Evolutionary conservation across 2,888 invertebrate genomes (phyloP).

Genomic region (Neoaliturus tenellus): DNA sequence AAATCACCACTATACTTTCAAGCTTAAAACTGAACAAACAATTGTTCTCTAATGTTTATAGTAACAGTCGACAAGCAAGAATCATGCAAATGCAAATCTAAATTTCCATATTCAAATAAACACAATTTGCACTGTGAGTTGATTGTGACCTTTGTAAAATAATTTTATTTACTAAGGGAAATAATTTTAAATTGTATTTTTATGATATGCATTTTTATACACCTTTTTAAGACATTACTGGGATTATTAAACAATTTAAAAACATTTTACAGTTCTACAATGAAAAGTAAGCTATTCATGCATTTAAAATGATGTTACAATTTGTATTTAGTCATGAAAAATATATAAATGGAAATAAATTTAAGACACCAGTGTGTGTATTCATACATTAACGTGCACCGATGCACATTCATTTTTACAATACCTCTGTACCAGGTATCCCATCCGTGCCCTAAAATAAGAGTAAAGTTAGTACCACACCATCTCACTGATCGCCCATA

Average conservation of each 20-base stretch:
- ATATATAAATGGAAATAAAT: too few relatives aligned
- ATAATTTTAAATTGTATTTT: too few relatives aligned
- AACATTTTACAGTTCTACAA: too few relatives aligned
- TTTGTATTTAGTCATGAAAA: too few relatives aligned
- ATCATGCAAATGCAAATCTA: constrained; percentile 24
- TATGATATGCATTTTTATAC: too few relatives aligned
- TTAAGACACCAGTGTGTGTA: too few relatives aligned
- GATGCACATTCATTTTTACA: constrained; percentile 40
- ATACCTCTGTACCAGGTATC: constrained; percentile 94
- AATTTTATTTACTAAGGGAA: background rate
- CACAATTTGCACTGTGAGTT: constrained; percentile 12
- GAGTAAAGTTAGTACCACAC: constrained; percentile 53
- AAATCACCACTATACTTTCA: too few relatives aligned
- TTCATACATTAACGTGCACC: background rate
- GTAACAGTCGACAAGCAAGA: constrained; percentile 8
- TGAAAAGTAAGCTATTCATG: too few relatives aligned
- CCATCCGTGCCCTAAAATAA: constrained; percentile 93
- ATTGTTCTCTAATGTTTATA: constrained; percentile 10
- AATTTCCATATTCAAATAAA: constrained; percentile 33
- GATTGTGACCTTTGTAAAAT: constrained; percentile 21
- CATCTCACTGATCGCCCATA: too few relatives aligned
- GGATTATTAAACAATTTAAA: too few relatives aligned
- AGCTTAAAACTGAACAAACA: background rate
- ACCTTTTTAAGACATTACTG: too few relatives aligned
- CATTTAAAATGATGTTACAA: too few relatives aligned